These are phyloP conservation scores for Philereme transversata DNA, from an alignment of 2,888 invertebrate genomes.

Conservation along the genomic window DNA sequence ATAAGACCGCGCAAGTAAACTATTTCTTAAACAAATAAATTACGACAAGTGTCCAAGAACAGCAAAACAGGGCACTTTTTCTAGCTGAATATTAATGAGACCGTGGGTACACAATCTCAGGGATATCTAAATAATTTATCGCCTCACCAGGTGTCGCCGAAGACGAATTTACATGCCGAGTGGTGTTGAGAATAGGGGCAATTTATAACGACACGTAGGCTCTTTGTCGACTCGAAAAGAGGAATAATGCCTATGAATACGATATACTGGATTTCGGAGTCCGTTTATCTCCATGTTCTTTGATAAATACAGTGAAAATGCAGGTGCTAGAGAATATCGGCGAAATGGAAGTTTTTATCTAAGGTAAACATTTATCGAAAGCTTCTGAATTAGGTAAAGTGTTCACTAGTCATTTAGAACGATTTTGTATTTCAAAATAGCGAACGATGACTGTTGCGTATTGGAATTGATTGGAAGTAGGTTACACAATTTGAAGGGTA, in stretches of 20 bases:
- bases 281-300: slow-evolving; percentile 22
- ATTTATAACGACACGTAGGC: slow-evolving; percentile 32
- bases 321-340: slow-evolving; percentile 1
- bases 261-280: slow-evolving; percentile 18
- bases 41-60: slow-evolving; percentile 22
- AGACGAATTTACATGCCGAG: slow-evolving; percentile 43
- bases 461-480: too few species aligned
- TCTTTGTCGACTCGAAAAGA: slow-evolving; percentile 27
- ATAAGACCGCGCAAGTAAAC: slow-evolving; percentile 6
- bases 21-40: slow-evolving; percentile 24
- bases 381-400: neutral
- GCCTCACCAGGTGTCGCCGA: slow-evolving; percentile 51
- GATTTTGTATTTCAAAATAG: too few species aligned
- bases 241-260: slow-evolving; percentile 26
- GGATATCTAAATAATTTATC: slow-evolving; percentile 59
- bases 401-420: too few species aligned
- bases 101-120: slow-evolving; percentile 49
- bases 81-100: slow-evolving; percentile 58
- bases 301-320: slow-evolving; percentile 19
- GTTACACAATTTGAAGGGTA: too few species aligned
- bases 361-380: slow-evolving; percentile 5
- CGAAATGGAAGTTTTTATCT: slow-evolving; percentile 4
- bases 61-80: slow-evolving; percentile 46
- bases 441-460: too few species aligned
- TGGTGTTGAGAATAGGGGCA: slow-evolving; percentile 29